Base-by-base conservation (phyloP, 2,888 invertebrate species). In the Ormia ochracea region DNA sequence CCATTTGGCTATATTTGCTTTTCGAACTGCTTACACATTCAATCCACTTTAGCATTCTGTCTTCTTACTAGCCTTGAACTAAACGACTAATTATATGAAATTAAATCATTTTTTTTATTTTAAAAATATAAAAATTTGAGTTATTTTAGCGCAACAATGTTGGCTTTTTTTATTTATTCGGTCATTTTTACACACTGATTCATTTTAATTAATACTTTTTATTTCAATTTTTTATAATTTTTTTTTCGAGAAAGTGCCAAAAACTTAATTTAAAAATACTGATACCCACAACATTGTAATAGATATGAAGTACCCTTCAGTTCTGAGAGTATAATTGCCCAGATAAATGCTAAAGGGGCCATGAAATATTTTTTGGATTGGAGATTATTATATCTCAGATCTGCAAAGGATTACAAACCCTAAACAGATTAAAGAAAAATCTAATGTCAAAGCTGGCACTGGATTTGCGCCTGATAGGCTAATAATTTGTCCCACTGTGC, bases 81-180 rank as follows among this genome's bases (percentile, higher is more conserved):
- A 54, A 31, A 63, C 36, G 28, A 41, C 9, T 58, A 65, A 58
- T 50, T 14, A 31, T 31, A 59, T 50, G 23, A 66, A 38, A 65
- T 33, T 48, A 56, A 58, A 45, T 45, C 48, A 48, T 28, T 0
- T 26, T n/a, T 36, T 48, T 14, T 23, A 23, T 17, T 14, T 45
- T 17, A 17, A 33, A 45, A 21, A 48, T 28, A 19, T 28, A 66
- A 52, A 66, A 43, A 54, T 56, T 69, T 58, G 26, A 56, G 36
- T 48, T 36, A 45, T 69, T 69, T 56, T 1, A 36, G 19, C 48
- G 58, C 68, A 69, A 69, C 58, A 69, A 58, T 26, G 19, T 58
- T 58, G 31, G 10, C 31, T 43, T 4, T 28, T 63, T 9, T n/a
- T 43, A 21, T 43, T 36, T 23, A 21, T 48, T 45, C 36, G 23